These are phyloP conservation scores for Melinaea menophilus DNA, from an alignment of 2,888 invertebrate species.

Conservation along the genomic window DNA sequence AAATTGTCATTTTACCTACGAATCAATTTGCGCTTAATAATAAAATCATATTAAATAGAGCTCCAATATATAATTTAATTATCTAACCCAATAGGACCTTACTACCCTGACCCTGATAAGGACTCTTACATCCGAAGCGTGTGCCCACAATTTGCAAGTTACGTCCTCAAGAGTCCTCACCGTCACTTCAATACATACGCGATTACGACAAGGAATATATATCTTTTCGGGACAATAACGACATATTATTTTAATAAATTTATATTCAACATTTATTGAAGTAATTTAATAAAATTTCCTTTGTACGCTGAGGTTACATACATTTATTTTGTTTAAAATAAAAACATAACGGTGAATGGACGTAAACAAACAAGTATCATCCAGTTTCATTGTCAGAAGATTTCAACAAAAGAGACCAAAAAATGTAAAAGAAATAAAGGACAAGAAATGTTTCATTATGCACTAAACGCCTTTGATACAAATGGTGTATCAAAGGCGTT, in stretches of 20 bases:
- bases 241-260: neutral
- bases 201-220: constrained; percentile 2
- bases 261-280: neutral
- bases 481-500: constrained; percentile 15
- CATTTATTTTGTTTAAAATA: no score
- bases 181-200: constrained; percentile 6
- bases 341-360: no score
- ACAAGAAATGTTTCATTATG: neutral
- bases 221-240: neutral
- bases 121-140: constrained; percentile 37
- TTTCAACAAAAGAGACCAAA: no score
- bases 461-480: no score
- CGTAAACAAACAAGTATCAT: no score
- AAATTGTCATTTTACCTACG: no score
- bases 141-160: constrained; percentile 47
- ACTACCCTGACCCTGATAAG: constrained; percentile 25
- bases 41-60: constrained; percentile 2
- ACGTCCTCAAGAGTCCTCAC: constrained; percentile 37
- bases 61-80: constrained; percentile 32
- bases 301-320: no score
- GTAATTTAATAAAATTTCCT: neutral
- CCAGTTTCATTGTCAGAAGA: no score
- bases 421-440: neutral
- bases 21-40: no score
- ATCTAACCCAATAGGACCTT: constrained; percentile 28